These are phyloP conservation scores for Enteromius argenteus DNA, from an alignment of 2,797 vertebrate genomes.

Conservation along the genomic window DNA sequence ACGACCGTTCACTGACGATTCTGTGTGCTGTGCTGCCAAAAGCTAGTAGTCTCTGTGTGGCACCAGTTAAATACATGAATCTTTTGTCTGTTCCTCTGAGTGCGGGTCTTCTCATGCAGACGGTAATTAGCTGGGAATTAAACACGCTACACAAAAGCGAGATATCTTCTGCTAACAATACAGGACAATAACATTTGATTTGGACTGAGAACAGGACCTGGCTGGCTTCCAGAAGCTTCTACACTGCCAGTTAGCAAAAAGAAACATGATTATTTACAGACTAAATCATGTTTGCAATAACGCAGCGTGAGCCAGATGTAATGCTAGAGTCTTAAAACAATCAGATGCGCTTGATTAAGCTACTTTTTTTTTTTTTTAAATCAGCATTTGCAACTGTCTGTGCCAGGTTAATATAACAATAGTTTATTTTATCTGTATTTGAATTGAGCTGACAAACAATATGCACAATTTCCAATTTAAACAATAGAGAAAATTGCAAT, in stretches of 20 bases:
- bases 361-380: neutral
- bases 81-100: conserved; percentile 87
- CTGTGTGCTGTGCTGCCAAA: conserved; percentile 60
- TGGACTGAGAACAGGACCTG: conserved; percentile 87
- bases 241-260: conserved; percentile 78
- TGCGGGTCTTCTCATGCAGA: conserved; percentile 85
- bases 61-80: conserved; percentile 81
- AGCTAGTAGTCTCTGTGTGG: conserved; percentile 81
- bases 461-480: no score
- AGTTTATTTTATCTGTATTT: neutral
- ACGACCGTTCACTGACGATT: conserved; percentile 29
- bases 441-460: neutral
- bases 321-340: neutral
- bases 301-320: neutral
- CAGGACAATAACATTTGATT: conserved; percentile 88
- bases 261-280: conserved; percentile 77
- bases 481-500: neutral
- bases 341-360: neutral
- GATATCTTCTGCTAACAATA: conserved; percentile 87
- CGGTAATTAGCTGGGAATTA: conserved; percentile 90
- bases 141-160: conserved; percentile 88
- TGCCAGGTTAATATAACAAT: neutral
- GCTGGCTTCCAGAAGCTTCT: conserved; percentile 83
- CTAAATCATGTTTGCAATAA: conserved; percentile 49
- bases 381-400: neutral